Percentiles rank a stretch among this genome's conserved stretches.
Evolutionary conservation across 2,888 invertebrate genomes (phyloP).

Genomic region (Oscheius sp.): DNA sequence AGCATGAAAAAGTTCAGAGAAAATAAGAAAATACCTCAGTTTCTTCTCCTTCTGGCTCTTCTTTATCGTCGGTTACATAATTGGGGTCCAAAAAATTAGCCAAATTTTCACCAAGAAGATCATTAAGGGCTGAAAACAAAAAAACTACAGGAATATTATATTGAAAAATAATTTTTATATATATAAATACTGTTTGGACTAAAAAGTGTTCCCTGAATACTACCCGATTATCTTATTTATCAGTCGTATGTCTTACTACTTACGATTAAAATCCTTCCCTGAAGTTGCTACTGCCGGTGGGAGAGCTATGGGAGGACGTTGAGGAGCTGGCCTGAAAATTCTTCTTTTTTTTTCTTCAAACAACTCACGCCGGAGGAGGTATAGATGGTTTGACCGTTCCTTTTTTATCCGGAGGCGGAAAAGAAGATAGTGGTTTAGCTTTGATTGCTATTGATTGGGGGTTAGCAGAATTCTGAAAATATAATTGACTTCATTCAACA

Average conservation of each 20-base stretch:
- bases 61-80: slow-evolving; percentile 45
- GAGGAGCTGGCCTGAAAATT: background rate
- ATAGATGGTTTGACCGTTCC: too few species aligned
- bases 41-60: slow-evolving; percentile 12
- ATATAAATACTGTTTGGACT: background rate
- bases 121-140: slow-evolving; percentile 58
- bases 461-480: too few species aligned
- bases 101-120: slow-evolving; percentile 58
- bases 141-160: too few species aligned
- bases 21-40: background rate
- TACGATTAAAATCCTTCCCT: slow-evolving; percentile 27
- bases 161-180: too few species aligned
- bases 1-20: background rate
- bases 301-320: background rate
- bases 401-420: too few species aligned
- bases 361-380: too few species aligned
- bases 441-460: too few species aligned
- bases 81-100: slow-evolving; percentile 61
- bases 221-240: background rate
- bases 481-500: too few species aligned
- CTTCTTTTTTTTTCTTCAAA: background rate
- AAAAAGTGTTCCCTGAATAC: background rate
- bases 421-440: too few species aligned
- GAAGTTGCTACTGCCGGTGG: background rate
- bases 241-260: background rate